Conservation (phyloP, 2,888 invertebrate species). For the Stegana nigrithorax region DNA sequence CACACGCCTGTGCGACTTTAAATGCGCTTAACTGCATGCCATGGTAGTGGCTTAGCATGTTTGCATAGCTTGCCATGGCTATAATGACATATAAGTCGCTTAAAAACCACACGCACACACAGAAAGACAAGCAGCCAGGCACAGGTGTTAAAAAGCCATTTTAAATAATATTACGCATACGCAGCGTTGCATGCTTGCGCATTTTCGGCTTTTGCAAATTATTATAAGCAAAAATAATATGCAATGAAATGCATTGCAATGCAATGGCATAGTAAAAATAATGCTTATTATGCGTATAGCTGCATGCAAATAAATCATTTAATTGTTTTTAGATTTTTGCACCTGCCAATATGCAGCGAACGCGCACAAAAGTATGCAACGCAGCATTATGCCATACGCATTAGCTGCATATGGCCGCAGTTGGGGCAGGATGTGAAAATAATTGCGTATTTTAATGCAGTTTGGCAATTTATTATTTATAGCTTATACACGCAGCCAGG, state of each 20-base stretch:
- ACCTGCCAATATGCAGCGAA: conserved; percentile 41
- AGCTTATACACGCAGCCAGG: conserved; percentile 3
- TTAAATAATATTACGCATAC: conserved; percentile 27
- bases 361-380: neutral
- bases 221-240: no score
- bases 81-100: no score
- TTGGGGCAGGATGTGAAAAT: neutral
- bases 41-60: no score
- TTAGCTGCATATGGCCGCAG: neutral
- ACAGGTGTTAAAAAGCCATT: neutral
- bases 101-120: conserved; percentile 5
- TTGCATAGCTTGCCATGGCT: no score
- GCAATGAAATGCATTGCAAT: neutral
- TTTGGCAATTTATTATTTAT: conserved; percentile 50
- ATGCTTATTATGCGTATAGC: neutral
- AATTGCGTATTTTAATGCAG: conserved; percentile 39
- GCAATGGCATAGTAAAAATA: neutral
- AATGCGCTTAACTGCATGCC: no score
- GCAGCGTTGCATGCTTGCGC: neutral
- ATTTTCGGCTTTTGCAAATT: no score
- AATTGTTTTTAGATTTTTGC: conserved; percentile 59
- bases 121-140: neutral
- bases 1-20: no score
- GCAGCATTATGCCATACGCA: neutral
- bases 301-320: conserved; percentile 48